Conservation (phyloP, 2,113 vertebrate genomes). For the Reinhardtius hippoglossoides region DNA sequence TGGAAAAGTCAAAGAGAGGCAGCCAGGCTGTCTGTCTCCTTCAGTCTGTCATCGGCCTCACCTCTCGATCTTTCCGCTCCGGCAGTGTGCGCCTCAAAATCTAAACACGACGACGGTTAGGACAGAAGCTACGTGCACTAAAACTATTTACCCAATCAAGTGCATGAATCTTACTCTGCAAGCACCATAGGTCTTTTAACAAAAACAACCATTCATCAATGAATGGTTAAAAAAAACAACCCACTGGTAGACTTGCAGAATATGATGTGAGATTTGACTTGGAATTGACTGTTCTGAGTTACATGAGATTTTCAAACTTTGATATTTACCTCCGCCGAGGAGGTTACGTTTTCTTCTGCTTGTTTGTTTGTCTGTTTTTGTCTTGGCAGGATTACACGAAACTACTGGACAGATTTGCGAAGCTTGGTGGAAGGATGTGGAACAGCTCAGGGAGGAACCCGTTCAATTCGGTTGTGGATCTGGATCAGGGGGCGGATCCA, state of each 20-base stretch:
- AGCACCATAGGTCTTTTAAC: background rate
- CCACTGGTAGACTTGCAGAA: background rate
- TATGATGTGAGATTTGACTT: background rate
- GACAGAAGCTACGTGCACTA: background rate
- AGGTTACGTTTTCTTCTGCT: too few species aligned
- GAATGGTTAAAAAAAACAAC: background rate
- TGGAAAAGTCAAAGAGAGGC: conserved; percentile 56
- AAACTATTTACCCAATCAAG: conserved; percentile 17
- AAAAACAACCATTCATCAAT: background rate
- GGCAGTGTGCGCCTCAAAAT: conserved; percentile 11
- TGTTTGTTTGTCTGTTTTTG: too few species aligned
- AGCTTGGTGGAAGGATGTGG: too few species aligned
- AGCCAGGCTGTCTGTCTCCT: conserved; percentile 59
- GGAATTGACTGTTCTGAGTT: too few species aligned
- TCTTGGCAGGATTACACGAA: too few species aligned
- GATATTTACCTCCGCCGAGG: too few species aligned
- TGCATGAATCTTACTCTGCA: background rate
- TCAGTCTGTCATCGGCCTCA: conserved; percentile 46
- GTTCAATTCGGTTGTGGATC: too few species aligned
- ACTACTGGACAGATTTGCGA: too few species aligned
- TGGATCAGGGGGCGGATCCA: too few species aligned
- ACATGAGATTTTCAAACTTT: too few species aligned
- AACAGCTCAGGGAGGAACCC: too few species aligned
- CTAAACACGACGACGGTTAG: conserved; percentile 14
- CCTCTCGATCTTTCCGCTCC: conserved; percentile 48